Evolutionary conservation across 2,113 vertebrate genomes (phyloP).

Genomic region (Nansenia antarctica): DNA sequence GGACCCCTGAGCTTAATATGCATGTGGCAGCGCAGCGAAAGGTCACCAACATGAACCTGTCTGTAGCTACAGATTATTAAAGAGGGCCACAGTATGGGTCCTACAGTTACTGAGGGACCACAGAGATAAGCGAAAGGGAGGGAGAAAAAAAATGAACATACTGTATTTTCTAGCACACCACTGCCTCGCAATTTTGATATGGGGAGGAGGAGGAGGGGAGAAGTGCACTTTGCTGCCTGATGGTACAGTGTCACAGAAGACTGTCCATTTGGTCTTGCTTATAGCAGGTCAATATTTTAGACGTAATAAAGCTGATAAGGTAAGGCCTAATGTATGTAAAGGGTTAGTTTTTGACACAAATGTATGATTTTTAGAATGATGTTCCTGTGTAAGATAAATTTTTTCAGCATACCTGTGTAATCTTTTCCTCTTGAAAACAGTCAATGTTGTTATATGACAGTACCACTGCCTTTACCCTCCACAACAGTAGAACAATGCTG

Average conservation of each 20-base stretch:
- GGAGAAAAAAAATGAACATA: background rate
- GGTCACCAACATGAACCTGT: constrained; percentile 66
- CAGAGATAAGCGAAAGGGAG: constrained; percentile 13
- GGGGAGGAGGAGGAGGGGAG: background rate
- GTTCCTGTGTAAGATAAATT: background rate
- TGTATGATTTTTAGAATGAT: background rate
- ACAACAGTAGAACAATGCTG: background rate
- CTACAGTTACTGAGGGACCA: constrained; percentile 16
- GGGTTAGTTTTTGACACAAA: background rate
- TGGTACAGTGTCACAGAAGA: too few relatives aligned
- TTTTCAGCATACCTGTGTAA: background rate
- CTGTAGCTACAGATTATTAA: constrained; percentile 56
- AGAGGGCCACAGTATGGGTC: constrained; percentile 21
- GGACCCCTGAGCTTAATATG: constrained; percentile 59
- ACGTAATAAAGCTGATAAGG: background rate
- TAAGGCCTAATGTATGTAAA: background rate
- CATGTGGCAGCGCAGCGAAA: constrained; percentile 65
- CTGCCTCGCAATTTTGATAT: constrained; percentile 2
- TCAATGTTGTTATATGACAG: too few relatives aligned
- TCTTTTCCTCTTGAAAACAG: too few relatives aligned
- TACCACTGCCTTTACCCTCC: constrained; percentile 15
- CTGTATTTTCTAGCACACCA: background rate
- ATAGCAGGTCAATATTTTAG: background rate
- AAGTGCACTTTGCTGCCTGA: background rate
- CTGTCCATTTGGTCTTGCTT: background rate